Evolutionary conservation across 2,797 vertebrate genomes (phyloP), one percentile per base, ranked within the genome.

Genomic region (Danio jaintianensis): DNA sequence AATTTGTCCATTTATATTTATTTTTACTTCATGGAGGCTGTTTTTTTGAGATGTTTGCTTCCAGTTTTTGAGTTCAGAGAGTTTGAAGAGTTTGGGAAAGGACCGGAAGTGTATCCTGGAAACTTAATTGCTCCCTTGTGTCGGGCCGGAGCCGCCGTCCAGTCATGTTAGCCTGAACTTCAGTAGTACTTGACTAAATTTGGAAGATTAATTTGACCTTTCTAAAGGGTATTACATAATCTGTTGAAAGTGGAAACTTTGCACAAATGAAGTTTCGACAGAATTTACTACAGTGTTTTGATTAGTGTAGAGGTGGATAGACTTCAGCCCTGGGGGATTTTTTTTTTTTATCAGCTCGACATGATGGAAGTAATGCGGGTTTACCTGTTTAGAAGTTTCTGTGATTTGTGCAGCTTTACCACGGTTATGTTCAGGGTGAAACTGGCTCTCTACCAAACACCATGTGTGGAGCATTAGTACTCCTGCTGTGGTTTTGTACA

Each of bases 91-190:
- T 42, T 50, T 59, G 52, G 76, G 79, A 78, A 63, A 29, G 50
- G 77, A 78, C 56, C 64, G 89, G 88, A 91, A 91, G 88, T 85
- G 91, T 92, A 86, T 90, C 90, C 87, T 88, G 85, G 87, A 86
- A 87, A 92, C 89, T 64, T 9, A 38, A 68, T 82, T 69, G 64
- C 84, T 81, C 81, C 78, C 77, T n/a, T 42, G 77, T 85, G 89
- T 43, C 85, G 16, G 36, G 85, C 75, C 69, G 40, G 45, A 58
- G 50, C 56, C 20, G 66, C 58, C 4, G 64, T 61, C 67, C 58
- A 66, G 56, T 69, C 11, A 15, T 63, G 74, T 79, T 64, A 61
- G 16, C 77, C n/a, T 52, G 20, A 68, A 59, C 40, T 61, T 16
- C 56, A 36, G 15, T 36, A 53, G 20, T 29, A 78, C 59, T 5